A percentile compares a stretch with the other conserved stretches of the same genome.
Conservation (phyloP, 1,140 invertebrate genomes). For the Trachelipus rathkii region DNA sequence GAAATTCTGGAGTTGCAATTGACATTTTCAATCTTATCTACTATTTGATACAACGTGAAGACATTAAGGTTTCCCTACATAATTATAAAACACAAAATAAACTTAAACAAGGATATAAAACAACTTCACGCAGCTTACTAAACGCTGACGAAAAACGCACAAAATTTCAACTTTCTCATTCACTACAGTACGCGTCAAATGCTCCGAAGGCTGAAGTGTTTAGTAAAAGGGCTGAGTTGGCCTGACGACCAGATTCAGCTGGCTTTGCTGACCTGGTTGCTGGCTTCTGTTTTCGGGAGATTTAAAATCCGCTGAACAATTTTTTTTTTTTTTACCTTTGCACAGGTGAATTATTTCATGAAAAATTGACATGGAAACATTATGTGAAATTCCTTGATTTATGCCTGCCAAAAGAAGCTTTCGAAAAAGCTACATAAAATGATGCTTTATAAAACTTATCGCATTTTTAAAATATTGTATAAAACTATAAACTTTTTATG, state of each 20-base stretch:
- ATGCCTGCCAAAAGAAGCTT: no score
- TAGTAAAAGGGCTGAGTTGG: neutral
- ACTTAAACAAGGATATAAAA: neutral
- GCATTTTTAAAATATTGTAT: no score
- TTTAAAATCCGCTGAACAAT: no score
- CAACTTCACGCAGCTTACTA: neutral
- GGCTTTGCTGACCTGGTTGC: no score
- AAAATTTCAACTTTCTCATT: neutral
- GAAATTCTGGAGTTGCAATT: constrained; percentile 59
- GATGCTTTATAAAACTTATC: no score
- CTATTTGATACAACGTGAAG: neutral
- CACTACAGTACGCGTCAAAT: neutral
- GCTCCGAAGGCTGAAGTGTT: neutral
- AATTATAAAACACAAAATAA: neutral
- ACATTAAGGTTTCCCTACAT: neutral
- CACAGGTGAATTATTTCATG: no score
- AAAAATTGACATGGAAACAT: no score
- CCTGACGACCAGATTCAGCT: neutral
- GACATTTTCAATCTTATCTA: neutral
- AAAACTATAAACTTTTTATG: no score
- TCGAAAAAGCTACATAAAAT: no score
- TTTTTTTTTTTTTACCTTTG: no score
- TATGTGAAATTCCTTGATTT: no score
- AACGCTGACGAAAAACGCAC: neutral
- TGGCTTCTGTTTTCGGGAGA: no score